phyloP scores from a whole-genome alignment of 2,113 vertebrate genomes.

The Mobula hypostoma region DNA sequence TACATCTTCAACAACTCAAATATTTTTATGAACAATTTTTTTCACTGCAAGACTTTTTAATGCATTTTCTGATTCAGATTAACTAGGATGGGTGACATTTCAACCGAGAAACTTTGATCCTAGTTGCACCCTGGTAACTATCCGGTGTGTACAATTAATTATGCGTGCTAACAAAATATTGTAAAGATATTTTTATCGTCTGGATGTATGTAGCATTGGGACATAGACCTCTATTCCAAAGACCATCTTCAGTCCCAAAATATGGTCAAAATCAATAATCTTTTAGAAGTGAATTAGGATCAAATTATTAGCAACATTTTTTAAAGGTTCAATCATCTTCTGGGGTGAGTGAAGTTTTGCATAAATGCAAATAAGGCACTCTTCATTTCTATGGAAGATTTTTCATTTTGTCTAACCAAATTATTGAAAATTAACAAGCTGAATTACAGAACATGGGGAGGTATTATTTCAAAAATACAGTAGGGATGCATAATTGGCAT shows the following conservation, averaged over 20 bases:
- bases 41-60: background rate
- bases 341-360: background rate
- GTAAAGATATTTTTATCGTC: background rate
- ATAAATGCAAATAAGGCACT: background rate
- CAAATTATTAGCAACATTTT: slow-evolving; percentile 23
- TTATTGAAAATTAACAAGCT: slow-evolving; percentile 23
- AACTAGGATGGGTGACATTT: background rate
- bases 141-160: background rate
- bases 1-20: too few species aligned
- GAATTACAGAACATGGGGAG: background rate
- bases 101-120: background rate
- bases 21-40: background rate
- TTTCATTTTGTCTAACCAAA: slow-evolving; percentile 27
- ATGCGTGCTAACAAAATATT: background rate
- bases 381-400: background rate
- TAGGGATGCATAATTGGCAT: background rate
- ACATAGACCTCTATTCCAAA: background rate
- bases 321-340: background rate
- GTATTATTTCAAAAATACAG: background rate
- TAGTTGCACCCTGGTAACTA: background rate
- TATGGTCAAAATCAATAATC: slow-evolving; percentile 5
- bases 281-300: slow-evolving; percentile 22
- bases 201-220: background rate
- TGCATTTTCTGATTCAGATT: background rate
- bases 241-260: slow-evolving; percentile 12